These are phyloP conservation scores for Aphelenchoides fujianensis DNA, from an alignment of 1,140 invertebrate species.

Conservation along the genomic window DNA sequence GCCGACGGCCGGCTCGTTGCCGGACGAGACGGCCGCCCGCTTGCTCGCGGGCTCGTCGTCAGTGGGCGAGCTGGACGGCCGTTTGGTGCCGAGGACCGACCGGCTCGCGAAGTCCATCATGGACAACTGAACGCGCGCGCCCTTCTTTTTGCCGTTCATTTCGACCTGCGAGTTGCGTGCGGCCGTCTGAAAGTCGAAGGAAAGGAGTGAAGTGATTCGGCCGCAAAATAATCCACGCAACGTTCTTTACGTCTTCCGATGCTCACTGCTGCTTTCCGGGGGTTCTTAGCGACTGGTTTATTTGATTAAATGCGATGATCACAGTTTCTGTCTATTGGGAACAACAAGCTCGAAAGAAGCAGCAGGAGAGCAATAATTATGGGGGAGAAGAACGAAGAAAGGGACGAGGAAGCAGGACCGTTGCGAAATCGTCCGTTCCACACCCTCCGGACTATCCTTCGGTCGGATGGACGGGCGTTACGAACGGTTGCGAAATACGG, in stretches of 20 bases:
- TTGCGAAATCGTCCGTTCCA: no score
- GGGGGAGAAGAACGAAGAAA: no score
- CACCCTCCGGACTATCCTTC: no score
- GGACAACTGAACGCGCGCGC: neutral
- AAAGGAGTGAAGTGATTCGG: no score
- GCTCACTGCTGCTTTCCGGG: no score
- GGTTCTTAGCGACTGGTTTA: neutral
- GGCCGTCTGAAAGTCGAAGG: neutral
- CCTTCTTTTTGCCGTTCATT: neutral
- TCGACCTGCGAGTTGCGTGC: neutral
- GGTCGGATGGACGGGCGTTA: no score
- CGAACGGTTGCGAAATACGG: no score
- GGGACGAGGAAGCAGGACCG: no score
- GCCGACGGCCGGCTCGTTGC: neutral
- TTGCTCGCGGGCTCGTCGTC: neutral
- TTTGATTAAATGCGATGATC: neutral
- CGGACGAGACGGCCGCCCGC: neutral
- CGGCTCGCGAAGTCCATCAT: neutral
- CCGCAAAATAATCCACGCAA: no score
- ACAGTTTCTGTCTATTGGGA: neutral
- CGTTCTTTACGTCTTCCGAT: no score
- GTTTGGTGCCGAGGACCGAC: neutral
- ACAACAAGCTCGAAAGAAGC: no score
- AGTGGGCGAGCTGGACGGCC: neutral
- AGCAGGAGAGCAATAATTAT: no score